Base-by-base conservation (phyloP, 2,113 vertebrate species). In the Passer montanus region DNA sequence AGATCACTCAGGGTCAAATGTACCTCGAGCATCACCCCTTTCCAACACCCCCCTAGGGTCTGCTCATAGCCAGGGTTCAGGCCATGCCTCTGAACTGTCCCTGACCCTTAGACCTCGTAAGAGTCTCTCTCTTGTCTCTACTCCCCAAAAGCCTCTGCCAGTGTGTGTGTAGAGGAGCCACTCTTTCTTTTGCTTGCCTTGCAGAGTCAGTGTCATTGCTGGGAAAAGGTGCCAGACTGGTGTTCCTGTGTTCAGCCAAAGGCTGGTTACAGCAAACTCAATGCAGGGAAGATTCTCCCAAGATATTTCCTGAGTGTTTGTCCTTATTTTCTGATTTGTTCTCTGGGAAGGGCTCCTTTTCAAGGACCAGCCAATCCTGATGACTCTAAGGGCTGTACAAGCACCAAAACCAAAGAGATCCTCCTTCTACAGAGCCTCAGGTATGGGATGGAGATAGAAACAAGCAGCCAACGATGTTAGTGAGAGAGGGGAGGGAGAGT, bases 191-290 rank as follows among this genome's bases (percentile, higher is more conserved):
- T 6, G 3, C 24, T 70, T 77, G 39, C 28, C 35, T 62, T 37
- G 35, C 13, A 46, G 3, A 2, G 0, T 41, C 50, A 50, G 30
- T 59, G 50, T 59, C 39, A 37, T 58, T 83, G 55, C 55, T 80
- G 49, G 63, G 24, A 69, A 91, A 73, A 95, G 23, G 63, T 80
- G 39, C 26, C 62, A 83, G 63, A 47, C 24, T 83, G 35, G 13
- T 91, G 66, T 26, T 81, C 44, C 52, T 0, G 0, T 31, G 8
- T 39, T 64, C 50, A 66, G 53, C 28, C 0, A 0, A 8, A 44
- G 37, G 46, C 55, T 64, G 20, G 20, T 31, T 44, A 33, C 16
- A 55, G 43, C 19, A 84, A 73, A 41, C 0, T 7, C 23, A 35
- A 16, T 20, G 30, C 33, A 52, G 46, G 23, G 14, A 60, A 50